These are phyloP conservation scores for Gerris lacustris DNA, from an alignment of 2,888 invertebrate species.

Conservation along the genomic window DNA sequence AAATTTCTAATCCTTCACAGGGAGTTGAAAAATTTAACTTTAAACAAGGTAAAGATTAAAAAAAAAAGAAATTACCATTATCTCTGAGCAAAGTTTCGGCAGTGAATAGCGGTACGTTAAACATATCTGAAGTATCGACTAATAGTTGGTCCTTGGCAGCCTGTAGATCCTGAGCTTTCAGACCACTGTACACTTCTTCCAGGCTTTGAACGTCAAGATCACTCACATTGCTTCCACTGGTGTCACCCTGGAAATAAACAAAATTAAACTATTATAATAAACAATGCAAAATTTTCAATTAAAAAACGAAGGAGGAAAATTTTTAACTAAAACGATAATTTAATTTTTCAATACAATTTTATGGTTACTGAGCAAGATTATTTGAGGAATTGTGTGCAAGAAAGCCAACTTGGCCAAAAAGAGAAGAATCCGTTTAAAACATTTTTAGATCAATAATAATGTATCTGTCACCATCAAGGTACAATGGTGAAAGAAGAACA, in stretches of 20 bases:
- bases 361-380: too few relatives aligned
- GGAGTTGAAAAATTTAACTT: too few relatives aligned
- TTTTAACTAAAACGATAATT: neutral
- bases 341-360: too few relatives aligned
- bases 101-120: constrained; percentile 54
- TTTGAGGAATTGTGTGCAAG: too few relatives aligned
- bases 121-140: constrained; percentile 58
- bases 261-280: constrained; percentile 8
- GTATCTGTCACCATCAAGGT: too few relatives aligned
- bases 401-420: too few relatives aligned
- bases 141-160: constrained; percentile 57
- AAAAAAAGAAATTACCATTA: constrained; percentile 42
- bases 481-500: too few relatives aligned
- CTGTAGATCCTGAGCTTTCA: constrained; percentile 53
- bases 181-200: constrained; percentile 46
- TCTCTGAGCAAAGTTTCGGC: constrained; percentile 54
- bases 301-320: neutral
- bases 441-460: too few relatives aligned
- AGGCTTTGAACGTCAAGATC: constrained; percentile 40
- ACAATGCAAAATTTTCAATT: neutral
- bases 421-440: too few relatives aligned
- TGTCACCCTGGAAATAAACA: constrained; percentile 25
- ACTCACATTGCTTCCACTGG: constrained; percentile 38
- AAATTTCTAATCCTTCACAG: too few relatives aligned
- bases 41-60: neutral